These are phyloP conservation scores for Thecocarcelia acutangulata DNA, from an alignment of 2,888 invertebrate genomes.

Conservation along the genomic window DNA sequence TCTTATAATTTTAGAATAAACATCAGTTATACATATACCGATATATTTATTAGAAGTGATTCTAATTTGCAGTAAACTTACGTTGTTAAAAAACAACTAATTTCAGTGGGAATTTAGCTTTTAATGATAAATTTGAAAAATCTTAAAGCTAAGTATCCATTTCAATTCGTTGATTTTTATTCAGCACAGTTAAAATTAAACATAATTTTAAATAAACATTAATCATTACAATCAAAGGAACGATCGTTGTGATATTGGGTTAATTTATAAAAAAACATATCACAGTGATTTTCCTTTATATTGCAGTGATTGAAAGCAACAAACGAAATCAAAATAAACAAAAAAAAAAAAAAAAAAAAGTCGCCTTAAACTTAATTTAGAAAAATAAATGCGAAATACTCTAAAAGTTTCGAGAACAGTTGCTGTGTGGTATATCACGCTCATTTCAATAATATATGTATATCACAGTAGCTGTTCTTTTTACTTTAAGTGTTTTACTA, in stretches of 20 bases:
- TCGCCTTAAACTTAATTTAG: background rate
- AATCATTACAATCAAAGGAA: slow-evolving; percentile 73
- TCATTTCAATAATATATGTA: slow-evolving; percentile 62
- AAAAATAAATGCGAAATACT: slow-evolving; percentile 17
- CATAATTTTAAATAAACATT: slow-evolving; percentile 47
- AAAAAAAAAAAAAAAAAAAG: background rate
- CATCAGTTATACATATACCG: no score
- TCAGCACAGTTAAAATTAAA: background rate
- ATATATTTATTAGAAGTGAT: no score
- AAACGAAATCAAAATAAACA: background rate
- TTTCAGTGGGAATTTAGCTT: slow-evolving; percentile 80
- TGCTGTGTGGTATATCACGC: slow-evolving; percentile 76
- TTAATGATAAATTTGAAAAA: slow-evolving; percentile 75
- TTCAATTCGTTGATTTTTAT: slow-evolving; percentile 79
- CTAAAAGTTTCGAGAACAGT: slow-evolving; percentile 76
- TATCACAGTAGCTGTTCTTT: slow-evolving; percentile 82
- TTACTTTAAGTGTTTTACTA: slow-evolving; percentile 72
- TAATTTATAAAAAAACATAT: slow-evolving; percentile 74
- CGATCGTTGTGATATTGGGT: slow-evolving; percentile 81
- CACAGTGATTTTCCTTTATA: slow-evolving; percentile 82
- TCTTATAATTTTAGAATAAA: slow-evolving; percentile 81
- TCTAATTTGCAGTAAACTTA: background rate
- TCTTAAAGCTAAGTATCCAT: slow-evolving; percentile 82
- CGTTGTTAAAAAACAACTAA: slow-evolving; percentile 74
- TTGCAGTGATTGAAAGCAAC: slow-evolving; percentile 71